Base-by-base conservation (phyloP, 1,140 invertebrate species). In the Drosophila rufa region DNA sequence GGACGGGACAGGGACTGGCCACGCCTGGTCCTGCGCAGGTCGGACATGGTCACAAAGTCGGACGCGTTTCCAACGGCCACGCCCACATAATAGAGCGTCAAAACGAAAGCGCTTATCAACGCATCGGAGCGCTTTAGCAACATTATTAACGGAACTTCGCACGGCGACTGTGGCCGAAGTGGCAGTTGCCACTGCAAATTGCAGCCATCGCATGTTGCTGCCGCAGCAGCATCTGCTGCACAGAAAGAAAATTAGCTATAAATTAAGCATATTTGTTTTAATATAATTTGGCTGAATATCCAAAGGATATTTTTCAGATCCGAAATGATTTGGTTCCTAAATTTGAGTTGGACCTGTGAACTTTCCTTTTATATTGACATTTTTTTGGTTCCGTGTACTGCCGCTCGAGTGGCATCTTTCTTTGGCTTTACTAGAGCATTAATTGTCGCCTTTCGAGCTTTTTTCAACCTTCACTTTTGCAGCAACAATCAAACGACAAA, bases 341-440 rank as follows among this genome's bases (percentile, higher is more conserved):
- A 11, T 9, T 36, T 3, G 9, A 36, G 2, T 3, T 36, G 9
- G 0, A 11, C 33, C 11, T 11, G 33, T 36, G 9, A 36, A 3
- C 33, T 36, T 36, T 11, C 33, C 2, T 11, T 36, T 0, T 3
- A 9, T 36, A 11, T 36, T 12, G 3, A 11, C 33, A 36, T 33
- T 9, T 11, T 36, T 36, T 36, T 36, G 33, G 33, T 36, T 40
- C 19, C 14, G 33, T 55, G 53, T 67, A 75, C 45, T 22, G 19
- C 71, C 48, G 53, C 33, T 27, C 47, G 56, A 53, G 69, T 51
- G 51, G 59, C 64, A 65, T 68, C 84, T 82, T 82, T 86, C 86
- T 80, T 69, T 68, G 75, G 75, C 91, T 77, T 92, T 90, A 92
- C 91, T 91, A 90, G 91, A 92, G 91, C 91, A 92, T 92, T 92